Evolutionary conservation across 1,140 invertebrate genomes (phyloP), one percentile per base, ranked within the genome.

Genomic region (Protaetia brevitarsis): DNA sequence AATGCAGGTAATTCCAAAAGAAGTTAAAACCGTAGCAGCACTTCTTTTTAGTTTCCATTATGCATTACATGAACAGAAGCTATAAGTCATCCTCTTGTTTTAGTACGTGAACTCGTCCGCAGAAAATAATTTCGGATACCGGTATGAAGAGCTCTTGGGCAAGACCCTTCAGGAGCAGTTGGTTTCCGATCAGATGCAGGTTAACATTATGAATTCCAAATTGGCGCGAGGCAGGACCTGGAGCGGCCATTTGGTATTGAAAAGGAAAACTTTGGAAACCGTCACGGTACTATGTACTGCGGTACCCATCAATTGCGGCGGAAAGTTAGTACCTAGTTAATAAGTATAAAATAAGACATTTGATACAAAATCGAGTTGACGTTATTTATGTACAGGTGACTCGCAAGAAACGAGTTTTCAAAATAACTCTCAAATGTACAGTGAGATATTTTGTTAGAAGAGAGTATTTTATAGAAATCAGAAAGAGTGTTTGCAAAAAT

Each of bases 161-260:
- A 87, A 86, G 76, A 87, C 87, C 72, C 81, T 94, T n/a, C 78
- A 84, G 34, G 79, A 85, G 58, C 80, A 83, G 68, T 65, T 79
- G 28, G 81, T 82, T 69, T 80, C 84, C 65, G 82, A 83, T 68
- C 82, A 83, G 66, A 81, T 86, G 70, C 83, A 88, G 74, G 82
- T 84, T 73, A 83, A 84, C 66, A 80, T 83, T 58, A 88, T 89
- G 73, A 82, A 84, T 65, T 82, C 83, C 56, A 85, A 88, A 64
- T 80, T 94, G 29, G 83, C 87, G 30, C 87, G 87, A 71, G 91
- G 92, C 28, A 86, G 89, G 66, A 90, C 93, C 78, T 96, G 93
- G 86, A 92, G 94, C 77, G 94, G 94, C 26, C 88, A 89, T 31
- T 86, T 95, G 67, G 88, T 89, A 69, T 88, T 92, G 73, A 86